Percentiles rank a stretch among this genome's conserved stretches.
Conservation (phyloP, 2,888 invertebrate species). For the Linhomoeus sp. region DNA sequence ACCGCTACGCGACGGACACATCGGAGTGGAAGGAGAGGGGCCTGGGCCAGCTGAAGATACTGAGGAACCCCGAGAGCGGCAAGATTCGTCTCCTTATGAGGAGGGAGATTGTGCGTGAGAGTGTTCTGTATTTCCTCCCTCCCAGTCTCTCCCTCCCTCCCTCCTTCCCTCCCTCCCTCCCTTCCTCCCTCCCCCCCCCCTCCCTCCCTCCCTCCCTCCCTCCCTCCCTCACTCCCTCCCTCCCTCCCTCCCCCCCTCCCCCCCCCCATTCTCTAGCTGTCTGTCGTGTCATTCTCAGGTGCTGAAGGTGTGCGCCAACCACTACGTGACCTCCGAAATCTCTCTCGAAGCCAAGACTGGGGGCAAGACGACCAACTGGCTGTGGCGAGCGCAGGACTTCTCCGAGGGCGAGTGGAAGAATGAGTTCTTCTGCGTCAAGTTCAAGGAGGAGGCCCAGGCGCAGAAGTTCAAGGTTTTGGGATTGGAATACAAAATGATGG, state of each 20-base stretch:
- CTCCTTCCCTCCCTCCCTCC: neutral
- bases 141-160: no score
- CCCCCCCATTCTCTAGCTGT: no score
- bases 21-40: slow-evolving; percentile 34
- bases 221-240: no score
- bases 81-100: slow-evolving; percentile 59
- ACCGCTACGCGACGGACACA: slow-evolving; percentile 20
- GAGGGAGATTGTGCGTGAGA: slow-evolving; percentile 54
- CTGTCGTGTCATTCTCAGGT: slow-evolving; percentile 9
- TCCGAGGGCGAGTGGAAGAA: slow-evolving; percentile 44
- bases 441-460: no score
- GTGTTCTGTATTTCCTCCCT: slow-evolving; percentile 44
- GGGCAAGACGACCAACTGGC: slow-evolving; percentile 24
- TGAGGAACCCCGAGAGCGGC: slow-evolving; percentile 46
- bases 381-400: slow-evolving; percentile 67
- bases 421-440: no score
- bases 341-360: slow-evolving; percentile 37
- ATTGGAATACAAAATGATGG: no score
- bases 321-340: slow-evolving; percentile 34
- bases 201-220: no score
- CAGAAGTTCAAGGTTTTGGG: no score
- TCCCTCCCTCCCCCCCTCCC: no score
- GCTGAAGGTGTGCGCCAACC: slow-evolving; percentile 26
- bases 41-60: slow-evolving; percentile 35
- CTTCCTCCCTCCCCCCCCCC: no score